Percentiles rank a stretch among this genome's conserved stretches.
Evolutionary conservation across 2,113 vertebrate genomes (phyloP).

Genomic region (Zosterops pallidus): DNA sequence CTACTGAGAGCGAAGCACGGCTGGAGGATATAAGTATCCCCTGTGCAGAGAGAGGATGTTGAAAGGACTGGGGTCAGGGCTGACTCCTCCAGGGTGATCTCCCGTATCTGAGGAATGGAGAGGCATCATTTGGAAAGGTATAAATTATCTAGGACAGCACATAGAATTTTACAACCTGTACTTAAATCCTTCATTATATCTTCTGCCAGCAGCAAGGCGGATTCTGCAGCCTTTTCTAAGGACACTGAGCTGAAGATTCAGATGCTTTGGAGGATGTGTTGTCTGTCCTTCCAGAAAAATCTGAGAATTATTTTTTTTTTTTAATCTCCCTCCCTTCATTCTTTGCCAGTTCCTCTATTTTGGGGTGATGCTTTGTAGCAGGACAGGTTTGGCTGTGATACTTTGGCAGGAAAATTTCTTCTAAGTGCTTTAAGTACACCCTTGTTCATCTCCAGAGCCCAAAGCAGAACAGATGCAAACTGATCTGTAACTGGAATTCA

Average conservation of each 20-base stretch:
- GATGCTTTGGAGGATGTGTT: not conserved
- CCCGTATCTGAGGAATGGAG: not conserved
- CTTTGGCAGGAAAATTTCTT: not conserved
- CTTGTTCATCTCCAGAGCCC: not conserved
- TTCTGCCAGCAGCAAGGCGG: not conserved
- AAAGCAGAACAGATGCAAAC: not conserved
- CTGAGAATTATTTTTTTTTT: no score
- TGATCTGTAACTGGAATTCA: not conserved
- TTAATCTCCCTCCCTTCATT: not conserved
- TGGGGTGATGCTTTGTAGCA: not conserved
- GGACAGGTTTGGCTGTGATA: not conserved
- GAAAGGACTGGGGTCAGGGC: constrained; percentile 32
- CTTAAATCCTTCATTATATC: constrained; percentile 52
- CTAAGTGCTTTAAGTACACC: not conserved
- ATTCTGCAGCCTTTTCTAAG: constrained; percentile 13
- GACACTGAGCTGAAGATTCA: not conserved
- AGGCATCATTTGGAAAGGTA: constrained; percentile 60
- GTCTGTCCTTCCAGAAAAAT: not conserved
- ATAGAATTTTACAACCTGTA: constrained; percentile 39
- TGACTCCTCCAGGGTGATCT: constrained; percentile 23
- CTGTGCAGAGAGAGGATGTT: not conserved
- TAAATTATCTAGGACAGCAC: constrained; percentile 43
- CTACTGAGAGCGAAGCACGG: not conserved
- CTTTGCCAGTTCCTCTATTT: not conserved
- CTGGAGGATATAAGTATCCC: not conserved